phyloP scores from a whole-genome alignment of 2,797 vertebrate genomes.

The Esox masquinongy region DNA sequence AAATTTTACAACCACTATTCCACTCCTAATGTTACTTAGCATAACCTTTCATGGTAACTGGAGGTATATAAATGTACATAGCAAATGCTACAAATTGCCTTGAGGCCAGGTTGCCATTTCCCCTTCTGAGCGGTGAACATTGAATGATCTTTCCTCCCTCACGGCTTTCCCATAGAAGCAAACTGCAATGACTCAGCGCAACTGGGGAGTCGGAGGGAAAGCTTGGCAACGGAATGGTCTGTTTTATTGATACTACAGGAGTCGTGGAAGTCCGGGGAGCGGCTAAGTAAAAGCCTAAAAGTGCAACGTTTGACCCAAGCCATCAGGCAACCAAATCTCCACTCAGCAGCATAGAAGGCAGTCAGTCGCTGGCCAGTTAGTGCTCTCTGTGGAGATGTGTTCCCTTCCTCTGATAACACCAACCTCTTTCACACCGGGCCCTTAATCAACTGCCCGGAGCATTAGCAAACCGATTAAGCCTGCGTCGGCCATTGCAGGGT shows the following conservation, averaged over 20 bases:
- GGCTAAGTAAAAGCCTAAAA: conserved; percentile 28
- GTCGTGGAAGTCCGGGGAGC: conserved; percentile 36
- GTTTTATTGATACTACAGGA: conserved; percentile 18
- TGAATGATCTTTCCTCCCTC: not conserved
- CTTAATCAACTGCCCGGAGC: conserved; percentile 32
- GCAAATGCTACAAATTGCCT: no score
- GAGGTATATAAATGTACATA: no score
- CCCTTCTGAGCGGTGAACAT: not conserved
- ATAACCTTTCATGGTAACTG: no score
- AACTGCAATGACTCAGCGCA: not conserved
- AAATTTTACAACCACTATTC: no score
- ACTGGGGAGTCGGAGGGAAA: not conserved
- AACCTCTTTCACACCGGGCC: conserved; percentile 24
- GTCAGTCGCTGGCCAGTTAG: conserved; percentile 64
- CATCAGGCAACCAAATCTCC: conserved; percentile 69
- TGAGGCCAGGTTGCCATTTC: not conserved
- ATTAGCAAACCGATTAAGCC: conserved; percentile 47
- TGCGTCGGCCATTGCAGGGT: conserved; percentile 16
- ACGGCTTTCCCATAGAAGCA: not conserved
- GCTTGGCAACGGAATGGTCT: not conserved
- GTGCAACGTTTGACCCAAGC: conserved; percentile 33
- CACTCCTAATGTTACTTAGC: no score
- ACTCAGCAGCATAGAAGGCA: conserved; percentile 67
- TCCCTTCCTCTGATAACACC: conserved; percentile 38
- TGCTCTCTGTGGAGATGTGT: conserved; percentile 51